These are phyloP conservation scores for Masnerella sp. DNA, from an alignment of 2,888 invertebrate genomes.

Conservation along the genomic window DNA sequence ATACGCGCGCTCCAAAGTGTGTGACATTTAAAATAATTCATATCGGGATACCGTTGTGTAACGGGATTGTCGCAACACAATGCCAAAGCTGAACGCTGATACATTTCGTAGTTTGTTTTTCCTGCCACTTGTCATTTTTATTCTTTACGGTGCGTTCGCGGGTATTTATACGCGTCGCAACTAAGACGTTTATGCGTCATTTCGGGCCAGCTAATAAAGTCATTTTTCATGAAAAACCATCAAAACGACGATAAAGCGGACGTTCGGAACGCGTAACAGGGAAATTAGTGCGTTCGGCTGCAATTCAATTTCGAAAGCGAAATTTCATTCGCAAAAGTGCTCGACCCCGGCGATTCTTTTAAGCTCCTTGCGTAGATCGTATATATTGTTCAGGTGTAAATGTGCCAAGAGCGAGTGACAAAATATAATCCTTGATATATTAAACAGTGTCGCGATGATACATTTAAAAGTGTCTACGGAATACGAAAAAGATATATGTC, in stretches of 20 bases:
- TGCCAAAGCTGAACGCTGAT: constrained; percentile 40
- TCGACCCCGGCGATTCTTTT: constrained; percentile 19
- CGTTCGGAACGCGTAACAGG: neutral
- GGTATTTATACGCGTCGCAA: constrained; percentile 13
- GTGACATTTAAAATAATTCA: constrained; percentile 49
- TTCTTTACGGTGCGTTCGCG: constrained; percentile 35
- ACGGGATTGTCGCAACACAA: constrained; percentile 50
- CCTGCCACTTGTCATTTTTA: constrained; percentile 42
- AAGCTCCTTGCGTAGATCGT: constrained; percentile 22
- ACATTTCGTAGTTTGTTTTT: constrained; percentile 45
- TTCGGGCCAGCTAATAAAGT: constrained; percentile 27
- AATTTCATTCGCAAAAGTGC: constrained; percentile 30
- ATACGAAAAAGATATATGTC: constrained; percentile 15
- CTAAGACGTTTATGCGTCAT: constrained; percentile 31
- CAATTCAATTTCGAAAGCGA: neutral
- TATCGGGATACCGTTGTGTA: constrained; percentile 47
- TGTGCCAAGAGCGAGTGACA: constrained; percentile 26
- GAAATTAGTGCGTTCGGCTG: neutral
- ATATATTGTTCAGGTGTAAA: constrained; percentile 31
- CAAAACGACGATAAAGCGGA: constrained; percentile 8
- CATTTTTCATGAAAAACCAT: constrained; percentile 23
- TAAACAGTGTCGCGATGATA: constrained; percentile 17
- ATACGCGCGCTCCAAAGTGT: constrained; percentile 10
- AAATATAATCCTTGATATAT: constrained; percentile 32
- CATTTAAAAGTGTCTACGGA: constrained; percentile 9